Conservation (phyloP, 2,888 invertebrate species). For the Xylota sylvarum region DNA sequence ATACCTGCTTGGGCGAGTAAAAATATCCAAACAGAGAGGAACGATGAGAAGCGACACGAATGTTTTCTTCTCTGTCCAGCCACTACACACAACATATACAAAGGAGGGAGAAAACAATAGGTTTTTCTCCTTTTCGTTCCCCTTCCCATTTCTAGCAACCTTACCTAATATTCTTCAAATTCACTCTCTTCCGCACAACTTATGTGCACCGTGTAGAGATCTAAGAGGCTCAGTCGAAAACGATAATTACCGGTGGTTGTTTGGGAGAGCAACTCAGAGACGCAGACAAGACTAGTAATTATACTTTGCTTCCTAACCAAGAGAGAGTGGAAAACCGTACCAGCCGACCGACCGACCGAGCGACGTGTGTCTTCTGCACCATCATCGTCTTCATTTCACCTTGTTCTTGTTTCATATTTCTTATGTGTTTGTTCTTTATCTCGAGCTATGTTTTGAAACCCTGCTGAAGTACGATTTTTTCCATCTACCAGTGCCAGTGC, state of each 20-base stretch:
- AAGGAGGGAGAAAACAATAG: constrained; percentile 37
- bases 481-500: constrained; percentile 61
- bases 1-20: constrained; percentile 67
- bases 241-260: constrained; percentile 85
- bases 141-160: constrained; percentile 62
- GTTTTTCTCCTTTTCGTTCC: constrained; percentile 67
- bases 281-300: constrained; percentile 68
- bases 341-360: constrained; percentile 12
- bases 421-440: constrained; percentile 69
- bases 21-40: constrained; percentile 74
- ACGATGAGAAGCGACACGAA: constrained; percentile 39
- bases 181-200: constrained; percentile 76
- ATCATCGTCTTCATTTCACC: constrained; percentile 68
- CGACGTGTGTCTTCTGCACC: constrained; percentile 68
- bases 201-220: constrained; percentile 69
- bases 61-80: constrained; percentile 27
- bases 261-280: constrained; percentile 77
- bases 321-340: constrained; percentile 60
- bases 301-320: constrained; percentile 66
- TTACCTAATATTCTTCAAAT: constrained; percentile 76
- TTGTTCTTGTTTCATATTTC: constrained; percentile 63
- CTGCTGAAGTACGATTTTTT: constrained; percentile 55
- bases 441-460: constrained; percentile 50
- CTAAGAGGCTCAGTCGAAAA: constrained; percentile 81
- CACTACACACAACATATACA: too few species aligned